phyloP scores from a whole-genome alignment of 2,888 invertebrate genomes.

The Prosopocoilus inquinatus region DNA sequence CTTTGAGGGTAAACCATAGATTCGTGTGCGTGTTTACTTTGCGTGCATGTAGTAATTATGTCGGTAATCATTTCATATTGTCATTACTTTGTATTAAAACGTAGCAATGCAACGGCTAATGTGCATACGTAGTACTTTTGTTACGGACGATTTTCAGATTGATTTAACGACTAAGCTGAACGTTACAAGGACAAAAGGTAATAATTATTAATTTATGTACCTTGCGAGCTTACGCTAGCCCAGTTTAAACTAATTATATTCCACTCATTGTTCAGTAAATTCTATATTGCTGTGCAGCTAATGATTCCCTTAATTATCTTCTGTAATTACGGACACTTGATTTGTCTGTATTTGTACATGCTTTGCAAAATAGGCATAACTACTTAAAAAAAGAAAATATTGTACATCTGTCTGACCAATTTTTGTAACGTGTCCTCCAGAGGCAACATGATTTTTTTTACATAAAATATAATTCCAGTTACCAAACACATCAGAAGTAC shows the following conservation, averaged over 20 bases:
- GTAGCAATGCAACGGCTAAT: conserved; percentile 31
- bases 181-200: conserved; percentile 26
- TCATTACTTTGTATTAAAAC: conserved; percentile 45
- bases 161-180: conserved; percentile 28
- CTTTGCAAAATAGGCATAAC: too few species aligned
- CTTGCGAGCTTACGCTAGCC: background rate
- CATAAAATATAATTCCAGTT: too few species aligned
- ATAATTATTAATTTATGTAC: conserved; percentile 28
- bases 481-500: too few species aligned
- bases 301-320: too few species aligned
- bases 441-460: too few species aligned
- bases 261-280: background rate
- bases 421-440: too few species aligned
- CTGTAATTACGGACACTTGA: too few species aligned
- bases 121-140: conserved; percentile 29
- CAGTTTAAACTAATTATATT: conserved; percentile 1
- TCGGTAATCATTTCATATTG: conserved; percentile 44
- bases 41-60: conserved; percentile 43
- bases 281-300: too few species aligned
- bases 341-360: too few species aligned
- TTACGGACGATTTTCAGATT: conserved; percentile 27
- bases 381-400: too few species aligned
- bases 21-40: conserved; percentile 33
- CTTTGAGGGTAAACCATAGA: background rate
- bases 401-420: too few species aligned